Conservation (phyloP, 2,888 invertebrate genomes). For the Noctua fimbriata region DNA sequence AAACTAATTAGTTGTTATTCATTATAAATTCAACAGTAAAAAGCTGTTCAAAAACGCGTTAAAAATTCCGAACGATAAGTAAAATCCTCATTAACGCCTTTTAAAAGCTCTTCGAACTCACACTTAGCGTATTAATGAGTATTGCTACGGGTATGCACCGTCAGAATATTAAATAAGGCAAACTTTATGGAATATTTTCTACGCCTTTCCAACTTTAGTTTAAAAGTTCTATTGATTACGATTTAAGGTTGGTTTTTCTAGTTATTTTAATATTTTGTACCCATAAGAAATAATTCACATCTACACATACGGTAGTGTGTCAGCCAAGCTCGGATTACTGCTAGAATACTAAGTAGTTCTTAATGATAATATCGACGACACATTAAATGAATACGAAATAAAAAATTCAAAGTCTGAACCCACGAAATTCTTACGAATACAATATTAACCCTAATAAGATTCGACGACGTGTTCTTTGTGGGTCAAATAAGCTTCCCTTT, state of each 20-base stretch:
- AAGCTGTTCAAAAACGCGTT: background rate
- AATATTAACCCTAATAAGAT: conserved; percentile 57
- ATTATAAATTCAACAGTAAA: background rate
- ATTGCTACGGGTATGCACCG: background rate
- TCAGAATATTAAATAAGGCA: conserved; percentile 32
- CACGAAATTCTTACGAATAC: conserved; percentile 47
- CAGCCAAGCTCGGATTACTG: background rate
- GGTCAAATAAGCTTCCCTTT: conserved; percentile 60
- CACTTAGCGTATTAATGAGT: conserved; percentile 46
- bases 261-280: background rate
- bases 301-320: background rate
- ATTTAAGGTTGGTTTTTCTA: background rate
- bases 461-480: conserved; percentile 56
- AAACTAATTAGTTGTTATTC: too few relatives aligned
- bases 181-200: conserved; percentile 1
- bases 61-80: conserved; percentile 11
- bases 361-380: background rate
- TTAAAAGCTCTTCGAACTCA: conserved; percentile 29
- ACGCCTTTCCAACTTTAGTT: background rate
- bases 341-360: conserved; percentile 4
- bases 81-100: conserved; percentile 38
- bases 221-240: background rate
- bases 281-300: background rate
- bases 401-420: conserved; percentile 43
- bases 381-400: conserved; percentile 23